Evolutionary conservation across 2,797 vertebrate species (phyloP), one percentile per base, ranked within the genome.

Genomic region (Argyrosomus regius): DNA sequence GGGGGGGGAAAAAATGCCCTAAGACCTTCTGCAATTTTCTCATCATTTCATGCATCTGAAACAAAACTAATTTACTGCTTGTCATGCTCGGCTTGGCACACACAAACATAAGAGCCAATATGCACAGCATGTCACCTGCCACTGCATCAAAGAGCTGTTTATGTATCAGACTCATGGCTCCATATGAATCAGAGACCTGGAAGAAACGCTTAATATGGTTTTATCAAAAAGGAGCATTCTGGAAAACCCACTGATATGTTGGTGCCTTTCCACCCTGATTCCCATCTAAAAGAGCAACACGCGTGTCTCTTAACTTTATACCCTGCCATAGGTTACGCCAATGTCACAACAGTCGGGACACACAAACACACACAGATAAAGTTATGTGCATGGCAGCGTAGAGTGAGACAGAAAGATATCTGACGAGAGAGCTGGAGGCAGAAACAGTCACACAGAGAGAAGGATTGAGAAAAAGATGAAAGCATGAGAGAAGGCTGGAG

Each of bases 1-100:
- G 68, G 77, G 68, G 20, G 4, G 10, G 3, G 8, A 65, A 70
- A 77, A 83, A 77, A 80, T 71, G 77, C 82, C 81, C 64, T 67
- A 80, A 87, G 87, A 84, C 83, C 14, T 81, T 89, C 87, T 91
- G 80, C 86, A 89, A 92, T 93, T 91, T 92, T 91, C 90, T 89
- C 91, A 92, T 91, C 87, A 90, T 94, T 94, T 94, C 88, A 90
- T 90, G 88, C 90, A 92, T 95, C 92, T 93, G 90, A 95, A 94
- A 95, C 93, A 93, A 94, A 95, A 94, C 92, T 93, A 90, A 95
- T 95, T 91, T 95, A 91, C 90, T 90, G 88, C 91, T 88, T 13
- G 90, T 94, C 94, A 95, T 84, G 90, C 93, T 91, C 69, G 87
- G 88, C 88, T 94, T 88, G 89, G 85, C 88, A 80, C 84, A 93